A percentile compares a stretch with the other conserved stretches of the same genome.
Evolutionary conservation across 2,113 vertebrate species (phyloP).

Genomic region (Tachycineta bicolor): DNA sequence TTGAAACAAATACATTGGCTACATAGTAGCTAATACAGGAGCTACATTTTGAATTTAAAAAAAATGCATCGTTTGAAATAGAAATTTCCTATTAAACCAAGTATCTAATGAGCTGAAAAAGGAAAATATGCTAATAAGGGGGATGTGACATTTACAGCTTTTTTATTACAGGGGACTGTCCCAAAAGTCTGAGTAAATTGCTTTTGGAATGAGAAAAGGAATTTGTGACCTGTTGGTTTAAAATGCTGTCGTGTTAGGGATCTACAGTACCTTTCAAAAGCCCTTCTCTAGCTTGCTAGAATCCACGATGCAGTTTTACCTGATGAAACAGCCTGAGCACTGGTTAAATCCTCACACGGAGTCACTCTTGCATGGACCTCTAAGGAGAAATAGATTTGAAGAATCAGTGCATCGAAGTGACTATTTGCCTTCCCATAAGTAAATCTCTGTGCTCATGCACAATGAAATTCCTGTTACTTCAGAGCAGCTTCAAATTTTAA

Average conservation of each 20-base stretch:
- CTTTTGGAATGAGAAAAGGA: not conserved
- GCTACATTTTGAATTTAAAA: not conserved
- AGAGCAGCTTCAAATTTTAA: conserved; percentile 39
- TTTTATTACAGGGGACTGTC: not conserved
- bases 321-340: not conserved
- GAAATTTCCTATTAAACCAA: not conserved
- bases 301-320: conserved; percentile 42
- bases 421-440: not conserved
- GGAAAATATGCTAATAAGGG: not conserved
- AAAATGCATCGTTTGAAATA: not conserved
- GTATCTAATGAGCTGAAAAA: not conserved
- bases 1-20: not conserved
- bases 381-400: not conserved
- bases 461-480: not conserved
- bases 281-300: conserved; percentile 27
- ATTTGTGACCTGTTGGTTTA: not conserved
- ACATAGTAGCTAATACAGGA: not conserved
- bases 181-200: not conserved
- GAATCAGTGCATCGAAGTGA: not conserved
- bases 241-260: not conserved
- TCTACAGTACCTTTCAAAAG: not conserved
- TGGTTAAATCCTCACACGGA: not conserved
- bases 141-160: not conserved
- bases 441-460: not conserved
- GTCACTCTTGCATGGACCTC: not conserved